Evolutionary conservation across 2,888 invertebrate species (phyloP), one percentile per base, ranked within the genome.

Genomic region (Microctonus hyperodae): DNA sequence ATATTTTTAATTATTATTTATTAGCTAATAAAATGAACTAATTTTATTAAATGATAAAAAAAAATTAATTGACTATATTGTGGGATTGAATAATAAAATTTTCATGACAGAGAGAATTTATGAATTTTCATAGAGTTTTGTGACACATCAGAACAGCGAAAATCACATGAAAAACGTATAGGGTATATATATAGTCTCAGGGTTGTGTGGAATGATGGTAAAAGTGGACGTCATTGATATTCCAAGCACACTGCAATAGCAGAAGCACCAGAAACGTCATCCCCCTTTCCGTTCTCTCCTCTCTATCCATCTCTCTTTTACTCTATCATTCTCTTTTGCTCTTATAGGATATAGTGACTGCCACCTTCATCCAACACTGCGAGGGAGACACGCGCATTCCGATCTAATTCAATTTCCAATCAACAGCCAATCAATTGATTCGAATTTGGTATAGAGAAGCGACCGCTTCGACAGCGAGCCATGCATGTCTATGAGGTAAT

Each of bases 391-490:
- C 84, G 85, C 84, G 84, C 86, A 86, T 85, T 86, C 85, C 84
- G 81, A 81, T 84, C 84, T 86, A 86, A 86, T 86, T 86, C 85
- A 85, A 86, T 86, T 86, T 86, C 84, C 86, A 86, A 86, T 86
- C 86, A 86, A 86, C 86, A 85, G 85, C 86, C 86, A 86, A 86
- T 86, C 86, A 86, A 86, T 86, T 85, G 86, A 85, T 85, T 85
- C 84, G 85, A 84, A 85, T 85, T 85, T 83, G 78, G 85, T 85
- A 84, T 85, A 84, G 80, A 79, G 75, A 75, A 72, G n/a, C 73
- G 75, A 74, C 72, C 75, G 67, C 73, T 67, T 72, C 70, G 74
- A 73, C 73, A 75, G 74, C 78, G 74, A 74, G 76, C 73, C 77
- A 72, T 81, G 81, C 80, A 82, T 81, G 76, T 69, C 79, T 81